A percentile compares a stretch with the other conserved stretches of the same genome.
These are phyloP conservation scores for Brachyalestes nurse DNA, from an alignment of 2,797 vertebrate genomes.

Conservation along the genomic window DNA sequence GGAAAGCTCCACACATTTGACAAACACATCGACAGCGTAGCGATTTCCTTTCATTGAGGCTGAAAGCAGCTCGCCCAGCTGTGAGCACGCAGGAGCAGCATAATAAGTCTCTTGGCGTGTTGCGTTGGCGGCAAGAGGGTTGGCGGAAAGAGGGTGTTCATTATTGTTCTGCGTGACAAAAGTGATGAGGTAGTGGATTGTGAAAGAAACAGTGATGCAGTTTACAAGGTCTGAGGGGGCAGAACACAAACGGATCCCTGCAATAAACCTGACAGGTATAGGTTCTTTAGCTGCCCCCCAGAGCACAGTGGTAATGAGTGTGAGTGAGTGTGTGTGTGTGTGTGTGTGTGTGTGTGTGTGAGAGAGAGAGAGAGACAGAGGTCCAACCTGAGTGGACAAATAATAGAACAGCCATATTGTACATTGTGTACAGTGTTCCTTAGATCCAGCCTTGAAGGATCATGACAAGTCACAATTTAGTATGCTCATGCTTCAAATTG, in stretches of 20 bases:
- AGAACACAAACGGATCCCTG: conserved; percentile 40
- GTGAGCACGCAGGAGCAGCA: conserved; percentile 36
- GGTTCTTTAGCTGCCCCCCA: conserved; percentile 39
- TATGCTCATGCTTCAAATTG: not conserved
- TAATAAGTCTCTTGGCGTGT: conserved; percentile 49
- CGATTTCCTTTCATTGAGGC: conserved; percentile 40
- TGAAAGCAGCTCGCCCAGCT: conserved; percentile 29
- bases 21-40: conserved; percentile 50
- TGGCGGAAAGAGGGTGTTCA: conserved; percentile 46
- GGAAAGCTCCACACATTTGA: conserved; percentile 54
- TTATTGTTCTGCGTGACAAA: conserved; percentile 59
- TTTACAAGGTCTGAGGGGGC: conserved; percentile 47
- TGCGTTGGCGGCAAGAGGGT: conserved; percentile 35
- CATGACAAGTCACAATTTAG: not conserved
- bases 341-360: conserved; percentile 28
- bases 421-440: not conserved
- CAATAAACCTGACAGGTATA: conserved; percentile 46
- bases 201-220: conserved; percentile 20
- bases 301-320: not conserved
- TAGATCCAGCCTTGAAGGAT: not conserved
- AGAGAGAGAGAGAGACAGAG: no score
- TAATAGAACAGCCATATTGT: not conserved
- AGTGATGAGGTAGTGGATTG: conserved; percentile 43
- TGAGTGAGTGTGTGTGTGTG: conserved; percentile 13
- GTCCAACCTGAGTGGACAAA: no score